Conservation (phyloP, 2,113 vertebrate genomes). For the Setophaga kirtlandii region DNA sequence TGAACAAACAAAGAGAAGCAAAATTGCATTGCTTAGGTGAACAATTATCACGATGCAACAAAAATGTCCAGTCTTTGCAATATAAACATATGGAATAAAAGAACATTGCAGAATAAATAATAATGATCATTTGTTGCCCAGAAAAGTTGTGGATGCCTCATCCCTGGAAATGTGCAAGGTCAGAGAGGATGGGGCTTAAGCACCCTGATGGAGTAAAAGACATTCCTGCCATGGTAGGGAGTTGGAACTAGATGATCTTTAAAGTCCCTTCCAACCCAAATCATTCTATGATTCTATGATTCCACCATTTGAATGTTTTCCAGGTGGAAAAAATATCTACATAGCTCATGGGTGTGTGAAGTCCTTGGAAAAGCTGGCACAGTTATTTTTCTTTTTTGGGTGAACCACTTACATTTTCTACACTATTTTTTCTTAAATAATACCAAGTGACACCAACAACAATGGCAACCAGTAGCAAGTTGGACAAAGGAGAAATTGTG, state of each 20-base stretch:
- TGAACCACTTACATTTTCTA: background rate
- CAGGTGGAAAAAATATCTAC: background rate
- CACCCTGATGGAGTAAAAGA: background rate
- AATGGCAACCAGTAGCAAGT: background rate
- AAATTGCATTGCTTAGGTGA: background rate
- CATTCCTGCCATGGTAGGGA: background rate
- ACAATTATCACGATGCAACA: background rate
- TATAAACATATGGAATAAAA: background rate
- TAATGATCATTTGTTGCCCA: background rate
- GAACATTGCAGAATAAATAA: background rate
- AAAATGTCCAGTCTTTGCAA: background rate
- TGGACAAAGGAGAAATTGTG: background rate
- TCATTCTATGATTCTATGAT: background rate
- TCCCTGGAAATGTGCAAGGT: background rate
- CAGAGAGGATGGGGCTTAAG: background rate
- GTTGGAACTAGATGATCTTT: background rate
- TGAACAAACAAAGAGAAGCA: background rate
- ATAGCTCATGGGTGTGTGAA: fast-evolving
- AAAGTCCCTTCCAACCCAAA: background rate
- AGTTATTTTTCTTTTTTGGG: background rate
- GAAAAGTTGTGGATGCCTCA: background rate
- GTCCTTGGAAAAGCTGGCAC: background rate
- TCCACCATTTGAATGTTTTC: background rate
- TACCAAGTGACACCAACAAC: background rate
- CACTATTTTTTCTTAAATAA: background rate